phyloP scores from a whole-genome alignment of 1,140 invertebrate genomes.

The Polypedilum pembai region DNA sequence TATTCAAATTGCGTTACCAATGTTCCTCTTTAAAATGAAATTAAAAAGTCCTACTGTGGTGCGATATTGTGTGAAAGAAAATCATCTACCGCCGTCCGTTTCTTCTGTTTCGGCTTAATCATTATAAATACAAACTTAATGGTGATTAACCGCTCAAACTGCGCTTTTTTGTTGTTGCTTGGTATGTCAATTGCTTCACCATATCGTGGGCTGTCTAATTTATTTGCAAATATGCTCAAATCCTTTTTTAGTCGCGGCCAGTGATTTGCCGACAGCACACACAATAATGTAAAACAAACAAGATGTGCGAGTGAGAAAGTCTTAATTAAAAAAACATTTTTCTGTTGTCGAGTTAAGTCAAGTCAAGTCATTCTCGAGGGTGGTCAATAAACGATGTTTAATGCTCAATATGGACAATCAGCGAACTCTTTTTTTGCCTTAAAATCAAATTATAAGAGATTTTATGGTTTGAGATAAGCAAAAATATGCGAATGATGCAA shows the following conservation, averaged over 20 bases:
- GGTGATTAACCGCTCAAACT: constrained; percentile 23
- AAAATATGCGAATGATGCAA: neutral
- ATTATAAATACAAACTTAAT: constrained; percentile 14
- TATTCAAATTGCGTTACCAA: constrained; percentile 23
- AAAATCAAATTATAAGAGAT: neutral
- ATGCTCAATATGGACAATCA: neutral
- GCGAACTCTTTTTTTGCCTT: neutral
- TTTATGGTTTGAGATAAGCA: constrained; percentile 4
- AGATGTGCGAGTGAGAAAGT: neutral
- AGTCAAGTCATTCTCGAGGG: neutral
- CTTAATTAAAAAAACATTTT: constrained; percentile 19
- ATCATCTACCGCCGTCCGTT: neutral
- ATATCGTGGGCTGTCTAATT: neutral
- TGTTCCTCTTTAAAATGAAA: constrained; percentile 25
- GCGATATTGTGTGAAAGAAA: neutral
- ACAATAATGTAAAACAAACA: neutral
- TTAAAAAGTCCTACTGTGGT: constrained; percentile 22
- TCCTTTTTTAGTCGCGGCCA: neutral
- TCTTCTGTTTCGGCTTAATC: neutral
- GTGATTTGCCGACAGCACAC: neutral
- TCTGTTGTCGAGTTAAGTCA: too few species aligned
- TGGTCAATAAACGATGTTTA: neutral
- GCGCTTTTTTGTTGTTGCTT: constrained; percentile 16
- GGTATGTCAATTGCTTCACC: neutral
- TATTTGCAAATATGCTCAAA: neutral